Evolutionary conservation across 2,888 invertebrate genomes (phyloP), one percentile per base, ranked within the genome.

Genomic region (Ectemnius lituratus): DNA sequence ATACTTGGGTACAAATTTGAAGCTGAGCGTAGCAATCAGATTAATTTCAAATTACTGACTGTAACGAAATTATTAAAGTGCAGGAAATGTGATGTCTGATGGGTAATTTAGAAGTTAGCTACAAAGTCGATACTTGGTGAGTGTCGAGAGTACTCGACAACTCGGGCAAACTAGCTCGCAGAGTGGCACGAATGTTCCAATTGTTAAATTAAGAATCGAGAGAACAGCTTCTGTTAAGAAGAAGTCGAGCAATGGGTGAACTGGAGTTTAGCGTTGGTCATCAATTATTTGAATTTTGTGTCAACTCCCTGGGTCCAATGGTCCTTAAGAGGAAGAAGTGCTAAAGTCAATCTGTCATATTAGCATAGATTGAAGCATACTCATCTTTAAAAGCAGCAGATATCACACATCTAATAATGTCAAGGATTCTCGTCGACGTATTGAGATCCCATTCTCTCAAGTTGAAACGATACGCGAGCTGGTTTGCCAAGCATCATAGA

Each of bases 201-300:
- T 68, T 77, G 66, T 20, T 74, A 67, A 80, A 81, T 81, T 69
- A 70, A 71, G 62, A 73, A 81, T 70, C 60, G 60, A 52, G 18
- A 37, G 37, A 37, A 37, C 16, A 20, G 14, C 20, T 47, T 62
- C 2, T 13, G 8, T 16, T 13, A 16, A 37, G 11, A 37, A 8
- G 47, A 67, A 81, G 62, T 78, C 67, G 60, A 46, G 65, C 70
- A 67, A 20, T 66, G 58, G 57, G 52, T 52, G 56, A 75, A 78
- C 78, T 75, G 59, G 59, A 72, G 76, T 75, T 73, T 27, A 58
- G 56, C 23, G 45, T 67, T 4, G 72, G 68, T 71, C 75, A 67
- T 81, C 62, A 80, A 81, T 80, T 81, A 80, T 80, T 75, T 62
- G 59, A 62, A 18, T 37, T 62, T 63, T 58, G 52, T 69, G 59